Evolutionary conservation across 2,888 invertebrate genomes (phyloP), one percentile per base, ranked within the genome.

Genomic region (Lepetodrilus schrolli): DNA sequence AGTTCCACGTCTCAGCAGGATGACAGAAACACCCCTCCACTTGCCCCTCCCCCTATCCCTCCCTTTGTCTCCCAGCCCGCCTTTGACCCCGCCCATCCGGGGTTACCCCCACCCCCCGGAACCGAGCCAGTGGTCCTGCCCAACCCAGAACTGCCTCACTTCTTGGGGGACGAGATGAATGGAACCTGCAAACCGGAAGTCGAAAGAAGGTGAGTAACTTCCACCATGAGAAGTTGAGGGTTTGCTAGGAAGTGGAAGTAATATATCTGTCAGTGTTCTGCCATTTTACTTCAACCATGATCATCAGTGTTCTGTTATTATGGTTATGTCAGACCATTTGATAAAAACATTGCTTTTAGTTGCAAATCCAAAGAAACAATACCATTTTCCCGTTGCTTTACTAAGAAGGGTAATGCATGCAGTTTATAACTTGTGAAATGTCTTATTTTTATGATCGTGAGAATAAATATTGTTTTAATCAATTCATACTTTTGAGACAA

Each of bases 41-140:
- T 76, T 30, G 76, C 77, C 21, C 77, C 81, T 1, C 75, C 81
- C 20, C 74, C 79, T 0, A 48, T 81, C 21, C 79, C 83, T 1
- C 81, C 83, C 4, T 81, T 79, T 66, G 75, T 79, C 66, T 74
- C 77, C 7, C 78, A 80, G 72, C 73, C 80, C 5, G 80, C 76
- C 26, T 26, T 47, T 13, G 51, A 49, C 8, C 65, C 68, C 13
- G 10, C 75, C 21, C 74, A 80, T 38, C 68, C 74, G n/a, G 76
- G 76, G 30, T 75, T 83, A 49, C 87, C 86, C n/a, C 86, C 86
- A 65, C 86, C 86, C 21, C 87, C 87, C 4, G 86, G 86, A 10
- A 80, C 84, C 4, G 87, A 87, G 74, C 87, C 87, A 4, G 86
- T 86, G 7, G 82, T 82, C n/a, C 79, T 86, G 21, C 84, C 85